These are phyloP conservation scores for Brachyistius frenatus DNA, from an alignment of 2,113 vertebrate species.

Conservation along the genomic window DNA sequence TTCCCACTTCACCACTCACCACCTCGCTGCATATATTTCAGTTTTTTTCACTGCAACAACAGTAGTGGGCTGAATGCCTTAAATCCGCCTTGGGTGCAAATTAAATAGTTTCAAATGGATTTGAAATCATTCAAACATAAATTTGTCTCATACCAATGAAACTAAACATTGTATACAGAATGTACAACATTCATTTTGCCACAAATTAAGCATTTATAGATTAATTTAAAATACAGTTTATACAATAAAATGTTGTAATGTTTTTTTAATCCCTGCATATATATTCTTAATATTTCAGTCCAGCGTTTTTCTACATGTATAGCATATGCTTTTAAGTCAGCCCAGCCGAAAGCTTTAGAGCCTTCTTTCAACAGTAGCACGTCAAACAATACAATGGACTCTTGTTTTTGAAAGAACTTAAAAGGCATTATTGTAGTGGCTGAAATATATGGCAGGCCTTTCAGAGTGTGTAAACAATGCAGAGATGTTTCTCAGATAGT, in stretches of 20 bases:
- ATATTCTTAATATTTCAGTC: not conserved
- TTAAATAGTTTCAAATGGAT: not conserved
- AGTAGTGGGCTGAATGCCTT: constrained; percentile 17
- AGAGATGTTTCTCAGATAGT: constrained; percentile 13
- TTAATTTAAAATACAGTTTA: too few relatives aligned
- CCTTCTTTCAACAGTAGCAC: constrained; percentile 2
- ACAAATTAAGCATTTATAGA: too few relatives aligned
- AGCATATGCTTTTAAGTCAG: constrained; percentile 3
- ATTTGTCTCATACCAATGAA: not conserved
- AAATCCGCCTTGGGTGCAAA: constrained; percentile 7
- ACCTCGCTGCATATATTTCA: constrained; percentile 15
- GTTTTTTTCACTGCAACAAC: constrained; percentile 2
- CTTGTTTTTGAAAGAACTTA: constrained; percentile 36
- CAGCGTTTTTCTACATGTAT: not conserved
- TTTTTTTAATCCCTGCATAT: too few relatives aligned
- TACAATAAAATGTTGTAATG: too few relatives aligned
- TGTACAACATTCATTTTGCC: not conserved
- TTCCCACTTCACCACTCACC: constrained; percentile 11
- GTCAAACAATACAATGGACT: constrained; percentile 24
- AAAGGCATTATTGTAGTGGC: constrained; percentile 14
- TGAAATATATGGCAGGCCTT: constrained; percentile 28
- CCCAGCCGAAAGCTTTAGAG: constrained; percentile 4
- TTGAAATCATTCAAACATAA: not conserved
- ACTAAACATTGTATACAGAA: not conserved
- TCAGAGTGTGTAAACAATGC: constrained; percentile 37